phyloP scores from a whole-genome alignment of 2,797 vertebrate genomes.

The Lutjanus argentimaculatus region DNA sequence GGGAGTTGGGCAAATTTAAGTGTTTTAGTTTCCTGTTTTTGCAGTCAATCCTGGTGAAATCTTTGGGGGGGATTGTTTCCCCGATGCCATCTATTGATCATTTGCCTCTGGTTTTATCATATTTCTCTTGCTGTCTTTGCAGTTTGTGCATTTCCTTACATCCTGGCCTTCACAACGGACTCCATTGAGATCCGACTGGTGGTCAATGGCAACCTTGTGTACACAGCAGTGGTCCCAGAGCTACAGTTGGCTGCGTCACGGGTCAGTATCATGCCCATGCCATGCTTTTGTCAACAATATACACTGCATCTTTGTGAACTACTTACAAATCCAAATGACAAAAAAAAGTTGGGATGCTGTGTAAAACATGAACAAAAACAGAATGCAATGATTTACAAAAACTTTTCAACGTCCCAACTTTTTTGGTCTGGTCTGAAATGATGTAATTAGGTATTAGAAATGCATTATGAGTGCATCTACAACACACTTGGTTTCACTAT shows the following conservation, averaged over 20 bases:
- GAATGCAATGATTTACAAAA: too few species aligned
- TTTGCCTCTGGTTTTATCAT: not conserved
- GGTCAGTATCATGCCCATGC: conserved; percentile 84
- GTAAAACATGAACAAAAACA: too few species aligned
- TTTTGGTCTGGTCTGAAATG: not conserved
- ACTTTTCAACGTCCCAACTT: too few species aligned
- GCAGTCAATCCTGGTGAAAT: not conserved
- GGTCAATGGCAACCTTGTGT: conserved; percentile 98
- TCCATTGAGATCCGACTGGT: conserved; percentile 98
- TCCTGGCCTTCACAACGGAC: conserved; percentile 97
- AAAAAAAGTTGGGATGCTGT: too few species aligned
- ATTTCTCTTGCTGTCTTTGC: conserved; percentile 61
- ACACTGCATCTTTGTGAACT: not conserved
- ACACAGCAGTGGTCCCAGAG: conserved; percentile 96
- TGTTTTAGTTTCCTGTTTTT: not conserved
- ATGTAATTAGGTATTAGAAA: not conserved
- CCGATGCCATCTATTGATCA: not conserved
- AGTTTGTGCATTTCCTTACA: conserved; percentile 99
- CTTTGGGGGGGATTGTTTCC: too few species aligned
- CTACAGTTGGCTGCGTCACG: conserved; percentile 95
- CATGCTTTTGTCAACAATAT: not conserved
- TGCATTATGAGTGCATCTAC: not conserved
- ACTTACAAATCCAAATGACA: not conserved
- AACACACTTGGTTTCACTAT: conserved; percentile 1
- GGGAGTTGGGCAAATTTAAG: not conserved